Percentiles rank a stretch among this genome's conserved stretches.
Evolutionary conservation across 1,140 invertebrate genomes (phyloP).

Genomic region (Lineus longissimus): DNA sequence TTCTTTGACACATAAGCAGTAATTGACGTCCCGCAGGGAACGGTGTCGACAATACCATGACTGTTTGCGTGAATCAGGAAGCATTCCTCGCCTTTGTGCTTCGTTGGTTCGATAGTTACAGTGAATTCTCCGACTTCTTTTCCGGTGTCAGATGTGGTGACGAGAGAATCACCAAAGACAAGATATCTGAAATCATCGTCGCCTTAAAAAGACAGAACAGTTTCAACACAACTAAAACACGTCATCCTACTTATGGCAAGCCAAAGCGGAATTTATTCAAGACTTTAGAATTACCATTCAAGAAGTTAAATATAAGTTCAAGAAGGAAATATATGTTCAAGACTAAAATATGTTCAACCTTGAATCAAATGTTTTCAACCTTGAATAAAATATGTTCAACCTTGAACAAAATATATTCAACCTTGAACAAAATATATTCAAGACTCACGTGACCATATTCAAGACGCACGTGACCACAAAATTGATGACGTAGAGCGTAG

Average conservation of each 20-base stretch:
- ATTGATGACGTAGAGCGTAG: too few species aligned
- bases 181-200: constrained; percentile 46
- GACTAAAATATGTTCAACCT: too few species aligned
- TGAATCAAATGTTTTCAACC: not conserved
- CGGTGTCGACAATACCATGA: constrained; percentile 49
- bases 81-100: constrained; percentile 37
- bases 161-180: constrained; percentile 48
- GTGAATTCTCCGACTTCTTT: constrained; percentile 51
- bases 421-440: too few species aligned
- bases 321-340: too few species aligned
- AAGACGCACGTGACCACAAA: too few species aligned
- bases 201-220: constrained; percentile 37
- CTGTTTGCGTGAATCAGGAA: constrained; percentile 53
- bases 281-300: too few species aligned
- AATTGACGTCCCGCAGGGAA: constrained; percentile 53
- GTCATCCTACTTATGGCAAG: not conserved
- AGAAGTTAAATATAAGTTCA: too few species aligned
- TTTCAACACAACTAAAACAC: not conserved
- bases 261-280: too few species aligned
- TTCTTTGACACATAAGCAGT: constrained; percentile 46
- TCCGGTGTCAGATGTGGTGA: constrained; percentile 49
- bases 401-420: too few species aligned
- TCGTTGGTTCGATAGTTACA: constrained; percentile 41
- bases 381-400: not conserved
- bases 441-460: too few species aligned